Evolutionary conservation across 35 echinoderm and acorn worm species (phyloP).

Genomic region (Patiria miniata): DNA sequence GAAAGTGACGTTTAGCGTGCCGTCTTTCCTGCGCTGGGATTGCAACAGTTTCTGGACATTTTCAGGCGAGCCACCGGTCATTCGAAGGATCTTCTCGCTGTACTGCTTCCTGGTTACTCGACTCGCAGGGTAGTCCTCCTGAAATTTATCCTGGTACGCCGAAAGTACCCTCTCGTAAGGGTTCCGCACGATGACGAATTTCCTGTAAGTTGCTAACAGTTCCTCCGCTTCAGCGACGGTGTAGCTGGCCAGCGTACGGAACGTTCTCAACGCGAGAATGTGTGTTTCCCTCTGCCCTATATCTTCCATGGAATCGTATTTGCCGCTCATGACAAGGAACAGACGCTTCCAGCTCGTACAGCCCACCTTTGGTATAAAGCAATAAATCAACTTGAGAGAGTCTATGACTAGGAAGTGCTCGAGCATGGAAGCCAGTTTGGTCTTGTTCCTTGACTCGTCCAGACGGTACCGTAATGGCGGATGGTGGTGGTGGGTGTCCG

Average conservation of each 20-base stretch:
- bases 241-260: not conserved
- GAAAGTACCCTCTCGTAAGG: constrained; percentile 51
- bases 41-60: not conserved
- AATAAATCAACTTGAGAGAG: constrained; percentile 28
- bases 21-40: not conserved
- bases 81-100: constrained; percentile 1
- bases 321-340: constrained; percentile 33
- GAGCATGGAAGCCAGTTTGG: not conserved
- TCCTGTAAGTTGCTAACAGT: constrained; percentile 27
- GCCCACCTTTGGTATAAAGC: constrained; percentile 42
- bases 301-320: not conserved
- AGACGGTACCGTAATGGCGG: not conserved
- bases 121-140: constrained; percentile 10
- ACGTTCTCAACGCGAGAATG: not conserved
- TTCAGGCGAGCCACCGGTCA: not conserved
- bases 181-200: constrained; percentile 42
- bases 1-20: constrained; percentile 67
- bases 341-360: constrained; percentile 57
- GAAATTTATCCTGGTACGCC: constrained; percentile 56
- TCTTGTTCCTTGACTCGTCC: not conserved
- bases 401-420: not conserved
- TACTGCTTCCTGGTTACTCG: not conserved
- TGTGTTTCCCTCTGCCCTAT: not conserved
- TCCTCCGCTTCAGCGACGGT: not conserved
- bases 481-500: not conserved